Percentiles rank a stretch among this genome's conserved stretches.
phyloP scores from a whole-genome alignment of 2,888 invertebrate species.

The Andrena marginata region DNA sequence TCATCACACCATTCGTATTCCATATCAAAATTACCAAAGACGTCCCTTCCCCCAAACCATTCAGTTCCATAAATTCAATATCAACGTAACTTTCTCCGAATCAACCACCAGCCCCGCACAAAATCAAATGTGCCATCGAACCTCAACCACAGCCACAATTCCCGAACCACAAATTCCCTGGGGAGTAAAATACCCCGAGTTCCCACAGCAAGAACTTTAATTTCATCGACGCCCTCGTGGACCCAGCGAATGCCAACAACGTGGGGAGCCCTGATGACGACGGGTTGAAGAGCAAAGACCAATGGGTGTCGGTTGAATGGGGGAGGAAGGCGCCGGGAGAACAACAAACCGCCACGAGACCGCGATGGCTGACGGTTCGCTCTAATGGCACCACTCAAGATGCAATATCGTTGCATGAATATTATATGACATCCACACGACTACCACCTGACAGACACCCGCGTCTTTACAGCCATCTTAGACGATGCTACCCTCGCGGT shows the following conservation, averaged over 20 bases:
- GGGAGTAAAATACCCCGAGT: not conserved
- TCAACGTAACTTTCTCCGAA: too few species aligned
- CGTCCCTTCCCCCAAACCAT: too few species aligned
- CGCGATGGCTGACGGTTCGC: slow-evolving; percentile 73
- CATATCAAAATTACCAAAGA: too few species aligned
- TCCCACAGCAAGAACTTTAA: slow-evolving; percentile 24
- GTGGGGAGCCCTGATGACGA: slow-evolving; percentile 26
- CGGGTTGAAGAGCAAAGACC: slow-evolving; percentile 14
- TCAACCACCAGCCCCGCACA: too few species aligned
- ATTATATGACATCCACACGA: slow-evolving; percentile 77
- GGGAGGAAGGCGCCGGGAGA: slow-evolving; percentile 66
- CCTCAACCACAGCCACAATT: too few species aligned
- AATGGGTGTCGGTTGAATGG: slow-evolving; percentile 46
- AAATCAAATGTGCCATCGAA: too few species aligned
- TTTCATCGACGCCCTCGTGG: slow-evolving; percentile 16
- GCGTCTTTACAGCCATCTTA: slow-evolving; percentile 62
- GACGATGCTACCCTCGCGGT: slow-evolving; percentile 37
- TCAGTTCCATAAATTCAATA: too few species aligned
- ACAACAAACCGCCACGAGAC: slow-evolving; percentile 75
- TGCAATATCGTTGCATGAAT: slow-evolving; percentile 83
- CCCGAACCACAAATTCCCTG: not conserved
- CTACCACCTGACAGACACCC: slow-evolving; percentile 64
- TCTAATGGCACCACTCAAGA: slow-evolving; percentile 83
- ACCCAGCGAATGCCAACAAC: slow-evolving; percentile 25
- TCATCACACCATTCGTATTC: too few species aligned